phyloP scores from a whole-genome alignment of 2,888 invertebrate genomes.

The Nasonovia ribisnigri region DNA sequence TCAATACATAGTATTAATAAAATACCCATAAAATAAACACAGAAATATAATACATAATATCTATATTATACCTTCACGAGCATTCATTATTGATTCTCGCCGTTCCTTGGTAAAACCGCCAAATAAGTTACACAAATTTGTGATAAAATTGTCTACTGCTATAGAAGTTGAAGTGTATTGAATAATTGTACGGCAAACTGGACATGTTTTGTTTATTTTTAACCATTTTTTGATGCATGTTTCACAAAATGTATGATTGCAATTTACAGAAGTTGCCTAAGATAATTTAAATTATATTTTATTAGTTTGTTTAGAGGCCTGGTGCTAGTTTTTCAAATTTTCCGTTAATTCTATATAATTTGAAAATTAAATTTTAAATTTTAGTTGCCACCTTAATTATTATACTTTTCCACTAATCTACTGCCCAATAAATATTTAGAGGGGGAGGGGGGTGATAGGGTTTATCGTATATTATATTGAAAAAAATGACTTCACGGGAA shows the following conservation, averaged over 20 bases:
- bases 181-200: conserved; percentile 35
- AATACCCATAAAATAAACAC: background rate
- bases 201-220: conserved; percentile 47
- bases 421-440: too few relatives aligned
- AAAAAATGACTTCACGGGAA: too few relatives aligned
- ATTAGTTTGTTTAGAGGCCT: background rate
- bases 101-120: conserved; percentile 43
- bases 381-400: too few relatives aligned
- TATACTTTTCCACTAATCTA: too few relatives aligned
- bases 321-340: too few relatives aligned
- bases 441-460: too few relatives aligned
- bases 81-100: conserved; percentile 34
- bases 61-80: background rate
- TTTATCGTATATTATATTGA: too few relatives aligned
- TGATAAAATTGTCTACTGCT: conserved; percentile 48
- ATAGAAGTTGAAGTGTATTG: conserved; percentile 35
- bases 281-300: conserved; percentile 36
- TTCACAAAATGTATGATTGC: conserved; percentile 57
- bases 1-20: background rate
- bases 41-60: background rate
- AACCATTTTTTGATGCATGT: conserved; percentile 48
- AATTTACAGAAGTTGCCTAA: conserved; percentile 57
- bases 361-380: too few relatives aligned
- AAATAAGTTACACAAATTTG: conserved; percentile 43
- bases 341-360: too few relatives aligned